A percentile compares a stretch with the other conserved stretches of the same genome.
These are phyloP conservation scores for Callocephalon fimbriatum DNA, from an alignment of 2,113 vertebrate genomes.

Conservation along the genomic window DNA sequence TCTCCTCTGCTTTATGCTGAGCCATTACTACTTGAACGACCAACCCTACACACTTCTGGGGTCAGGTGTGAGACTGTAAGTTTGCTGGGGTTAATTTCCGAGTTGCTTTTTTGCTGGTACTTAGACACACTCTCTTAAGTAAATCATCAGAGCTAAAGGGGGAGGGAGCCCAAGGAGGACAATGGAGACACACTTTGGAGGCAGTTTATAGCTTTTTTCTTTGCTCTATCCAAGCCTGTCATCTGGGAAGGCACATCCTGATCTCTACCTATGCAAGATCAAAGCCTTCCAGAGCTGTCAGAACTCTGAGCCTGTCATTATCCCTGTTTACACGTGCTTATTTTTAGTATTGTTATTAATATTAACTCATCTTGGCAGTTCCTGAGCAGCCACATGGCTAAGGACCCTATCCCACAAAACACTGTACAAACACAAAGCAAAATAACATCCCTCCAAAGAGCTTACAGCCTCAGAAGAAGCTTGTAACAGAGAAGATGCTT, in stretches of 20 bases:
- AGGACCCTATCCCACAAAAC: background rate
- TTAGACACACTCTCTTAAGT: background rate
- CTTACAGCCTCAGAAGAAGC: background rate
- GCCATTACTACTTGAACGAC: background rate
- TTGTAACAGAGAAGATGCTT: background rate
- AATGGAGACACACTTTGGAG: background rate
- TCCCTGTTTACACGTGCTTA: constrained; percentile 22
- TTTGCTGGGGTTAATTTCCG: constrained; percentile 15
- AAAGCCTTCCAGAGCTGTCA: constrained; percentile 28
- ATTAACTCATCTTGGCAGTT: constrained; percentile 15
- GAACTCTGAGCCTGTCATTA: background rate
- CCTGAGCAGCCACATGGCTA: background rate
- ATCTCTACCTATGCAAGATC: constrained; percentile 17
- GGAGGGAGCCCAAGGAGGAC: background rate
- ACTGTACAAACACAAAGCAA: background rate
- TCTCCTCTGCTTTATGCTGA: background rate
- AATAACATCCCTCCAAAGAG: background rate
- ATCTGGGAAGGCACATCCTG: background rate
- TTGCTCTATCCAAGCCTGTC: background rate
- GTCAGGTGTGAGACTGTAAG: background rate
- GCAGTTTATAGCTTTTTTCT: background rate
- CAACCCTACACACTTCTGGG: background rate
- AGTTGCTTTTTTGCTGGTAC: background rate
- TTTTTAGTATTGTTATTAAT: constrained; percentile 42
- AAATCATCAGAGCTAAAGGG: constrained; percentile 24